phyloP scores from a whole-genome alignment of 2,888 invertebrate genomes.

The Serripes groenlandicus region DNA sequence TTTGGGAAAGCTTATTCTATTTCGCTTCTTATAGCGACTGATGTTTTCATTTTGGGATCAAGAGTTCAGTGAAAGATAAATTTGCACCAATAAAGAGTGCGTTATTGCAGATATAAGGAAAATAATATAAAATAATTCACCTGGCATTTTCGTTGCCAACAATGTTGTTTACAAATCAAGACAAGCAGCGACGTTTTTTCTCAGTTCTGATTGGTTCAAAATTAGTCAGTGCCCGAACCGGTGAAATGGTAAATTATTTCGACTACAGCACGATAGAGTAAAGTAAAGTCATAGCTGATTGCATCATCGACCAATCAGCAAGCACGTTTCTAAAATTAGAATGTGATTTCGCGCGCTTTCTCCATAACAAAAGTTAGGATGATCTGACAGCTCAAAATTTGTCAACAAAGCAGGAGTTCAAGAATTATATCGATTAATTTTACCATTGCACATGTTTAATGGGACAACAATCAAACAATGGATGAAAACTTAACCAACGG shows the following conservation, averaged over 20 bases:
- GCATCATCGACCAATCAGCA: background rate
- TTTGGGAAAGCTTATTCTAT: no score
- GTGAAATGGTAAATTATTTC: no score
- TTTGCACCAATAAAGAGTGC: no score
- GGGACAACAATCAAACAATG: background rate
- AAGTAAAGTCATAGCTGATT: no score
- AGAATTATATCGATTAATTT: slow-evolving; percentile 16
- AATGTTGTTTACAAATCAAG: slow-evolving; percentile 27
- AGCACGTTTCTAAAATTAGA: background rate
- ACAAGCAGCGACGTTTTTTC: background rate
- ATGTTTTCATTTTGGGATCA: no score
- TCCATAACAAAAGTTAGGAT: background rate
- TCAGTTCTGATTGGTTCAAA: background rate
- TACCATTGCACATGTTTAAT: background rate
- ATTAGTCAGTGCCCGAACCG: background rate
- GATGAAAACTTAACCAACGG: background rate
- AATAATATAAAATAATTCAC: slow-evolving; percentile 25
- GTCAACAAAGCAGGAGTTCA: slow-evolving; percentile 17
- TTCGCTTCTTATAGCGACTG: no score
- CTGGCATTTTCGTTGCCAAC: slow-evolving; percentile 69
- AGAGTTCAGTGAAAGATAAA: no score
- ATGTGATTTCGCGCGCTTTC: slow-evolving; percentile 17
- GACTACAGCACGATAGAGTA: no score
- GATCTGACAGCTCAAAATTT: background rate
- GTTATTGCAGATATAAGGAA: background rate